Percentiles rank a stretch among this genome's conserved stretches.
phyloP scores from a whole-genome alignment of 1,140 invertebrate genomes.

The Pollicipes pollicipes region DNA sequence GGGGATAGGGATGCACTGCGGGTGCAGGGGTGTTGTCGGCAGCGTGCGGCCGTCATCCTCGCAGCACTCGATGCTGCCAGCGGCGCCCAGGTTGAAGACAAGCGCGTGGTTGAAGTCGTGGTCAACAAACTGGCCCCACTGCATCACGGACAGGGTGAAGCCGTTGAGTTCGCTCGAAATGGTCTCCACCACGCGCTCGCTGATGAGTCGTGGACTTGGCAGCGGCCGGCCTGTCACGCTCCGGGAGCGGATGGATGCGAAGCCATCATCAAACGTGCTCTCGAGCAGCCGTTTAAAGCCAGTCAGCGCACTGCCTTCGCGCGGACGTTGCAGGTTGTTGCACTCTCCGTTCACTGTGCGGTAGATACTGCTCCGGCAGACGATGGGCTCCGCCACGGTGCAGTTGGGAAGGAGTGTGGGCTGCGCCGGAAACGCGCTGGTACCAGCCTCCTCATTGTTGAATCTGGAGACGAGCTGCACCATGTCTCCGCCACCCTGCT shows the following conservation, averaged over 20 bases:
- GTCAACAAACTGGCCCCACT: conserved; percentile 64
- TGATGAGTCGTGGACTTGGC: conserved; percentile 54
- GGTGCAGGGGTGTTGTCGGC: conserved; percentile 10
- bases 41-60: conserved; percentile 5
- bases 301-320: conserved; percentile 61
- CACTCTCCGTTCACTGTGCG: conserved; percentile 75
- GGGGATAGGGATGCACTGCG: conserved; percentile 60
- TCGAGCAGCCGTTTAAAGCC: conserved; percentile 70
- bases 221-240: conserved; percentile 24
- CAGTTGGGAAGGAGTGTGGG: background rate
- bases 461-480: background rate
- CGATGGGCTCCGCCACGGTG: background rate
- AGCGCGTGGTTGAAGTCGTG: conserved; percentile 47
- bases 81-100: conserved; percentile 9
- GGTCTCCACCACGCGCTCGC: conserved; percentile 29
- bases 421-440: background rate
- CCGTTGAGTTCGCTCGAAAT: conserved; percentile 26
- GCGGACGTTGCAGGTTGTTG: conserved; percentile 74
- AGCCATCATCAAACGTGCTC: conserved; percentile 69
- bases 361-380: conserved; percentile 48
- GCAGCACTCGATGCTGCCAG: conserved; percentile 17
- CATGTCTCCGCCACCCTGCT: background rate
- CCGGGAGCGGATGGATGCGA: conserved; percentile 45
- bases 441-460: too few relatives aligned
- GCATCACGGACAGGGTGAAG: conserved; percentile 46